Evolutionary conservation across 1,140 invertebrate species (phyloP).

Genomic region (Drosophila asahinai): DNA sequence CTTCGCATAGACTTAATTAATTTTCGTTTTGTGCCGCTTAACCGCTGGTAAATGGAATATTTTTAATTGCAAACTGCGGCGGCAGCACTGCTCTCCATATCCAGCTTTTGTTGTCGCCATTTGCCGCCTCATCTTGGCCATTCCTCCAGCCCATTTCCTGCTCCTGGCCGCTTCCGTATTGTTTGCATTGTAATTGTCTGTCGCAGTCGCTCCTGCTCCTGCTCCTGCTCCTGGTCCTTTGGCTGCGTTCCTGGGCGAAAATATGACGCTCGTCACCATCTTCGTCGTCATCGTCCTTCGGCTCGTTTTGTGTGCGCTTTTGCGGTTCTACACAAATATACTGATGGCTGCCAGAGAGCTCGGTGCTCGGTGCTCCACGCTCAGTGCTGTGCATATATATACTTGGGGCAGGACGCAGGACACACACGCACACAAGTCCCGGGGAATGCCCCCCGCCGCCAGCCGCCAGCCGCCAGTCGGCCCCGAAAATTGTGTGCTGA

Average conservation of each 20-base stretch:
- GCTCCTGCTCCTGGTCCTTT: constrained; percentile 23
- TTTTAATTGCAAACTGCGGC: constrained; percentile 19
- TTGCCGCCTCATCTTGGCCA: constrained; percentile 56
- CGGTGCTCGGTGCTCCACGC: constrained; percentile 11
- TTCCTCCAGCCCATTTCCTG: constrained; percentile 56
- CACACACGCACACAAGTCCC: constrained; percentile 43
- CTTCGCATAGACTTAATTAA: constrained; percentile 12
- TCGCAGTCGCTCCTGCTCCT: constrained; percentile 14
- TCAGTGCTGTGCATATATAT: constrained; percentile 36
- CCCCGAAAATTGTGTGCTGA: constrained; percentile 71
- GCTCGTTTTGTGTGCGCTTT: constrained; percentile 59
- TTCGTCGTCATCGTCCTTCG: constrained; percentile 36
- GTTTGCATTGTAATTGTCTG: constrained; percentile 80
- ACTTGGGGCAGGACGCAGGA: constrained; percentile 23
- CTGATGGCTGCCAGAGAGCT: constrained; percentile 57
- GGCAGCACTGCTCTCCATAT: constrained; percentile 12
- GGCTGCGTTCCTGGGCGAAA: constrained; percentile 46
- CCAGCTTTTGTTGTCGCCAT: constrained; percentile 21
- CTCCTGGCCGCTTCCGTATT: constrained; percentile 57
- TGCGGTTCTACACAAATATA: constrained; percentile 81
- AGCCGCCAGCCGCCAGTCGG: constrained; percentile 1
- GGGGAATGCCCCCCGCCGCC: constrained; percentile 4
- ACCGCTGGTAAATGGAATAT: constrained; percentile 15
- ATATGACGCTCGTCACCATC: constrained; percentile 48
- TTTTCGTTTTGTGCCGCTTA: constrained; percentile 6